Evolutionary conservation across 2,797 vertebrate species (phyloP), one percentile per base, ranked within the genome.

Genomic region (Neosilurus mollespiculum): DNA sequence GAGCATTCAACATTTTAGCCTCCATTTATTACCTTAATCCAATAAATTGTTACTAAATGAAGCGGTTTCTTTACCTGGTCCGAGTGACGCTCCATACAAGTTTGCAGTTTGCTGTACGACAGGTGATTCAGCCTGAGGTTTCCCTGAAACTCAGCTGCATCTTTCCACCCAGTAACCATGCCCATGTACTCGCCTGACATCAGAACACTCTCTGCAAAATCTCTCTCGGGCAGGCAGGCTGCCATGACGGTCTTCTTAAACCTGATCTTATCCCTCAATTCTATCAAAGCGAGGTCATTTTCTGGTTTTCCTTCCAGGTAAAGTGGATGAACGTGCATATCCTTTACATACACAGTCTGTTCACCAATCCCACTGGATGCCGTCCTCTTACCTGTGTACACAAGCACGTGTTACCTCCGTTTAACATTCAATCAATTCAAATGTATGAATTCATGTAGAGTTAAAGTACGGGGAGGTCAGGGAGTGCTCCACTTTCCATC

Each of bases 211-310:
- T 95, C 94, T 0, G 94, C 92, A 53, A 95, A 95, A 89, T 94
- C 93, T 72, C 78, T 91, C 67, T 95, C 94, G 0, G 95, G 95
- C 72, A 95, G 88, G 83, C 95, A 95, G 56, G 87, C 94, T 0
- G 92, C 78, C 0, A 84, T 0, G 5, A 91, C 86, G 0, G 73
- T 37, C 51, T 49, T 90, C 84, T 88, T 92, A 26, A 93, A 90
- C 12, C 0, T 0, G 22, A 95, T 93, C 83, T 16, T 89, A 53
- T 87, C 88, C 0, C 65, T 81, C 72, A 95, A 93, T 88, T 94
- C 92, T 3, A 95, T 59, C 83, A 94, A 85, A 4, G 94, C 94
- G 81, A 95, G 76, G 89, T 95, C 92, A 3, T 95, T 93, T 12
- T 94, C 93, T 20, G 90, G 86, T 18, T 77, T 86, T 7, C 86